Conservation (phyloP, 2,113 vertebrate species). For the Plestiodon gilberti region DNA sequence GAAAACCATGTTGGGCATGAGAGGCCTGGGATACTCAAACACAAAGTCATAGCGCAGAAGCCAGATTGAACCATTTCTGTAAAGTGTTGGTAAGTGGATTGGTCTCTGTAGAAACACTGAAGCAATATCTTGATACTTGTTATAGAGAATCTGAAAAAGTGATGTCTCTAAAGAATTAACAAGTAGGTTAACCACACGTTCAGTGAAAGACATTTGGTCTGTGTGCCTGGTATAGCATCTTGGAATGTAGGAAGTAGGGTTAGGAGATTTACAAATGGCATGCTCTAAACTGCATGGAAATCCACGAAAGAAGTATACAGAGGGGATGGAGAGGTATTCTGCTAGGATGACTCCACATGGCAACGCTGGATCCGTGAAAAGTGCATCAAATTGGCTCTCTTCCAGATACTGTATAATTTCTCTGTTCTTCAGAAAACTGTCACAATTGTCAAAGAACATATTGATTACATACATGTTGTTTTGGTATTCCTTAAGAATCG, state of each 20-base stretch:
- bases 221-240: conserved; percentile 75
- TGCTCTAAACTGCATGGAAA: conserved; percentile 72
- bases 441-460: conserved; percentile 47
- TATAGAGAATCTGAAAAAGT: conserved; percentile 70
- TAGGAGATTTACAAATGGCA: conserved; percentile 67
- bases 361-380: conserved; percentile 73
- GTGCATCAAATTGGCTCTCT: conserved; percentile 68
- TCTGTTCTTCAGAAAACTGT: conserved; percentile 70
- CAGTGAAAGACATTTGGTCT: conserved; percentile 82
- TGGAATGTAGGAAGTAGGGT: conserved; percentile 74
- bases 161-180: conserved; percentile 70
- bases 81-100: conserved; percentile 67
- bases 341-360: conserved; percentile 70
- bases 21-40: conserved; percentile 81
- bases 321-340: conserved; percentile 66
- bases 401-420: conserved; percentile 57
- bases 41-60: conserved; percentile 84
- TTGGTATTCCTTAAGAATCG: background rate
- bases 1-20: conserved; percentile 87
- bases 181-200: conserved; percentile 80
- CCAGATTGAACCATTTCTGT: conserved; percentile 76
- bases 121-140: conserved; percentile 69
- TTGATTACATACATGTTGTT: background rate
- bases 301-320: conserved; percentile 71
- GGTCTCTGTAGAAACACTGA: conserved; percentile 76